These are phyloP conservation scores for Panagrolaimus sp. DNA, from an alignment of 1,140 invertebrate genomes.

Conservation along the genomic window DNA sequence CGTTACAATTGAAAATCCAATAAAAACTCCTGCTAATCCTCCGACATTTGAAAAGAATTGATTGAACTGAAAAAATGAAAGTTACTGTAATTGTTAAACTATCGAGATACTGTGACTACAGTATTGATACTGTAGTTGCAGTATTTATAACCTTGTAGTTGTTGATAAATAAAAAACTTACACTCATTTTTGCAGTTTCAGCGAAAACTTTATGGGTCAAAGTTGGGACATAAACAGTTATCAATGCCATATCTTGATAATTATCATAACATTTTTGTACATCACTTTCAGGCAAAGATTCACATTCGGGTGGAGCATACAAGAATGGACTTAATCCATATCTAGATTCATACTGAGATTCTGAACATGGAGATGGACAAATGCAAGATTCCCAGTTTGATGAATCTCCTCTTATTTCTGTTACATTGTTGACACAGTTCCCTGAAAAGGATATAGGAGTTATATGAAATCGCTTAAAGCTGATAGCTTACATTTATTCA, in stretches of 20 bases:
- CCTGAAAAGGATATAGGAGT: background rate
- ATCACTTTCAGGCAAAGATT: background rate
- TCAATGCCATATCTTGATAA: background rate
- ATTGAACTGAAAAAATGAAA: background rate
- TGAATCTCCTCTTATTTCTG: background rate
- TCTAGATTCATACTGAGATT: background rate
- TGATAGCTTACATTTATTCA: constrained; percentile 4
- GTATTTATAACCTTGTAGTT: too few relatives aligned
- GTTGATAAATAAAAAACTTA: too few relatives aligned
- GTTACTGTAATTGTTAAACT: too few relatives aligned
- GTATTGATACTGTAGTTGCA: too few relatives aligned
- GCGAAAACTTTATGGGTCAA: background rate
- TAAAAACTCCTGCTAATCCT: background rate
- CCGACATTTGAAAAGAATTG: background rate
- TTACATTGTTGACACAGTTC: constrained; percentile 7
- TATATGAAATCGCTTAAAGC: background rate
- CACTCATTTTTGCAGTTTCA: background rate
- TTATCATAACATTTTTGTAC: background rate
- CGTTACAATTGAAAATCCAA: constrained; percentile 5
- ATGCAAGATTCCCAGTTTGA: background rate
- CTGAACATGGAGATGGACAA: background rate
- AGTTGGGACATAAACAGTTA: constrained; percentile 3
- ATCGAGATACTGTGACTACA: too few relatives aligned
- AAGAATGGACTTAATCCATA: background rate
- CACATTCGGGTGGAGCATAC: background rate